Evolutionary conservation across 2,888 invertebrate genomes (phyloP), one percentile per base, ranked within the genome.

Genomic region (Epirrita christyi): DNA sequence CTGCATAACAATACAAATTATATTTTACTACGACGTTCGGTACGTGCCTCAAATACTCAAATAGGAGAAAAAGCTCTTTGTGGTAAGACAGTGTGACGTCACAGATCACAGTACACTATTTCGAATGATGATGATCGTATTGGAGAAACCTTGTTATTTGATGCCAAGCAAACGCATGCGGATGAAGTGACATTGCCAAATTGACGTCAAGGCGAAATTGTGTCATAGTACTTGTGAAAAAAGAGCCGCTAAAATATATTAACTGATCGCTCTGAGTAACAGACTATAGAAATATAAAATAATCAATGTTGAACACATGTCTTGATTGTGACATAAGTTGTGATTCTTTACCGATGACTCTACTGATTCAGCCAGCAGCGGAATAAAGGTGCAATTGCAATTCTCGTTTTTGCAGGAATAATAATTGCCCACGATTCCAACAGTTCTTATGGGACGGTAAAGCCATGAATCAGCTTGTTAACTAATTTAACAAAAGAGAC

Each of bases 111-210:
- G n/a, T n/a, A n/a, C n/a, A n/a, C 21, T 21, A 3, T 21, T 21
- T 21, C 21, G 21, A 21, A 4, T 21, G 21, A 21, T 21, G 21
- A 21, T 21, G 21, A 4, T 21, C 21, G 21, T 21, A 21, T 21
- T 4, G 21, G 69, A 48, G 68, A 59, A 72, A 75, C 76, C 83
- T 79, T 78, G 76, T 70, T 49, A 57, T 55, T 62, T 62, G 66
- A 67, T 70, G 52, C 47, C 47, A 40, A 75, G 69, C 70, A 75
- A 76, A 76, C 70, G 66, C 47, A 70, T 40, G 49, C 54, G 48
- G 60, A 70, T 62, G 68, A 72, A 64, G 65, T 68, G 71, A 70
- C 77, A 78, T 76, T 78, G 76, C 71, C 64, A 67, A 73, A 75
- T 71, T 49, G 59, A 60, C 66, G 64, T 49, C 78, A 80, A 76